Evolutionary conservation across 2,113 vertebrate species (phyloP).

Genomic region (Lepisosteus oculatus): DNA sequence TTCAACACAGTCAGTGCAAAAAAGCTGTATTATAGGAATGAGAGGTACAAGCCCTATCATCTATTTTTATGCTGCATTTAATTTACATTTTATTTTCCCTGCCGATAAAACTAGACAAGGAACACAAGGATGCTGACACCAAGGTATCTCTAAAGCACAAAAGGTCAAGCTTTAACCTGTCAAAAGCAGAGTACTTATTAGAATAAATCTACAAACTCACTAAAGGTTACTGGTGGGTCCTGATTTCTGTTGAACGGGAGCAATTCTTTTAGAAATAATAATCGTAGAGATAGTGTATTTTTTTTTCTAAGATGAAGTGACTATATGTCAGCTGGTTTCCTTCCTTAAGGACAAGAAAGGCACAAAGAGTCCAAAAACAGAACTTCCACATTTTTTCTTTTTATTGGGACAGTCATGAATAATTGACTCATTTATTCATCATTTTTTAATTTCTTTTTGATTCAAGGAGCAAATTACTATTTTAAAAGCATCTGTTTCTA

Average conservation of each 20-base stretch:
- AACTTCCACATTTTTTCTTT: too few relatives aligned
- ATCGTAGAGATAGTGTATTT: not conserved
- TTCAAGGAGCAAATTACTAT: too few relatives aligned
- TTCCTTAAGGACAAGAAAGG: not conserved
- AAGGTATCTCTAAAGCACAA: slow-evolving; percentile 57
- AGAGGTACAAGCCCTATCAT: slow-evolving; percentile 72
- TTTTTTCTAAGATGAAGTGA: not conserved
- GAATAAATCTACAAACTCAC: slow-evolving; percentile 76
- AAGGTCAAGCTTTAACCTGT: slow-evolving; percentile 73
- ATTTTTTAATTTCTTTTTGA: too few relatives aligned
- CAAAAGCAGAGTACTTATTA: slow-evolving; percentile 75
- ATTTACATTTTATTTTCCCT: slow-evolving; percentile 74
- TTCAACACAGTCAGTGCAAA: slow-evolving; percentile 26
- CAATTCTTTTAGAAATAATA: slow-evolving; percentile 10
- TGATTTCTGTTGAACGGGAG: slow-evolving; percentile 55
- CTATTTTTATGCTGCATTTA: slow-evolving; percentile 73
- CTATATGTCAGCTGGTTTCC: not conserved
- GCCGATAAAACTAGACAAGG: slow-evolving; percentile 70
- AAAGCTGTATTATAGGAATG: slow-evolving; percentile 31
- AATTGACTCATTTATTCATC: too few relatives aligned
- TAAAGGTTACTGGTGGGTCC: slow-evolving; percentile 64
- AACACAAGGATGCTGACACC: slow-evolving; percentile 73
- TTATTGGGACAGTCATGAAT: too few relatives aligned
- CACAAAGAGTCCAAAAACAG: too few relatives aligned
- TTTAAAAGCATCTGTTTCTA: too few relatives aligned